Evolutionary conservation across 1,140 invertebrate genomes (phyloP).

Genomic region (Chymomyza costata): DNA sequence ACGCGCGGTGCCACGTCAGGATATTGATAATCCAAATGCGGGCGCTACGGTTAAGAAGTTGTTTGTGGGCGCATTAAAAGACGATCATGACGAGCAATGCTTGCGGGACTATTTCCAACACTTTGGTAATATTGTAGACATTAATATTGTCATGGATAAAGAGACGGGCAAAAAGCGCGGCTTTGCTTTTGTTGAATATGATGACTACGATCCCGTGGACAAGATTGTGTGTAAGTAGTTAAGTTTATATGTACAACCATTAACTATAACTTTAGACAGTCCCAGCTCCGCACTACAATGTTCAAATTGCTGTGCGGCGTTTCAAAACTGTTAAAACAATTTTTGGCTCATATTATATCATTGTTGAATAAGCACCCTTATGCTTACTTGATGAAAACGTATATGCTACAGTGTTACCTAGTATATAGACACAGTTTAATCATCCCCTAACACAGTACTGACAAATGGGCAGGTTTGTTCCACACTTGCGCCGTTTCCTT

Average conservation of each 20-base stretch:
- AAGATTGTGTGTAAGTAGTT: constrained; percentile 87
- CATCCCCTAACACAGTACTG: constrained; percentile 40
- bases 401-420: constrained; percentile 35
- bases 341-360: constrained; percentile 60
- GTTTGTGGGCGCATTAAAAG: constrained; percentile 93
- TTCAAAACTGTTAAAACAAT: constrained; percentile 62
- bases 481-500: constrained; percentile 17
- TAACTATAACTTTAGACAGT: constrained; percentile 25
- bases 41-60: constrained; percentile 97
- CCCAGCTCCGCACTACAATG: constrained; percentile 70
- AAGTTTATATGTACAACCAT: neutral
- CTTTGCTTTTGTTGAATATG: constrained; percentile 96
- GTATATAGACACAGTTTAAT: neutral
- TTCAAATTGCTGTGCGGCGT: constrained; percentile 64
- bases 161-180: constrained; percentile 94
- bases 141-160: constrained; percentile 93
- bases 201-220: constrained; percentile 97
- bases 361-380: constrained; percentile 40
- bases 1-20: constrained; percentile 95
- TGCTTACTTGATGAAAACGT: constrained; percentile 65
- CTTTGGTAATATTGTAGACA: constrained; percentile 89
- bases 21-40: constrained; percentile 92
- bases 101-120: constrained; percentile 88
- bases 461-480: constrained; percentile 41
- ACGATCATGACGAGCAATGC: constrained; percentile 92